Percentiles rank a stretch among this genome's conserved stretches.
Conservation (phyloP, 2,113 vertebrate genomes). For the Lota lota region DNA sequence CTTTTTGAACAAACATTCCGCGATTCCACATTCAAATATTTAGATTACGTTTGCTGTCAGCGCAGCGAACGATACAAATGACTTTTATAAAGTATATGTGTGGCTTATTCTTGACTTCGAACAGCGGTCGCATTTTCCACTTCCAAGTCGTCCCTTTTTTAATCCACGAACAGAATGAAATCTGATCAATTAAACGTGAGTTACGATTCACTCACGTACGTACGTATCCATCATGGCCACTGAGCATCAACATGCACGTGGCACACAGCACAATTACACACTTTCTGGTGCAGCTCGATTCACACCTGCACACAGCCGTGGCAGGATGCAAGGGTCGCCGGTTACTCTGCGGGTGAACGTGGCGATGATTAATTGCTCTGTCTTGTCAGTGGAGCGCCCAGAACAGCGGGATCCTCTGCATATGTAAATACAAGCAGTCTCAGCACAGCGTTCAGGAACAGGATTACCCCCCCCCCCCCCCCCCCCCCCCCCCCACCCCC, state of each 20-base stretch:
- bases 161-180: too few relatives aligned
- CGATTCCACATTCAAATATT: too few relatives aligned
- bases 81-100: slow-evolving; percentile 17
- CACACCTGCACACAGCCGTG: slow-evolving; percentile 87
- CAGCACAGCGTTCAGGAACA: slow-evolving; percentile 76
- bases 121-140: too few relatives aligned
- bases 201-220: background rate
- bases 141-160: too few relatives aligned
- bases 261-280: slow-evolving; percentile 49
- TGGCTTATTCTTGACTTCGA: background rate
- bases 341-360: slow-evolving; percentile 81
- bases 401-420: slow-evolving; percentile 86
- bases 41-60: too few relatives aligned
- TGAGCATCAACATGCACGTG: slow-evolving; percentile 33
- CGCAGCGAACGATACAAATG: too few relatives aligned
- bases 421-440: slow-evolving; percentile 87
- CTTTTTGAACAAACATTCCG: too few relatives aligned
- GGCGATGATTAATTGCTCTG: slow-evolving; percentile 95
- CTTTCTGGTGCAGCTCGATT: slow-evolving; percentile 74
- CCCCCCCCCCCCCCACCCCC: slow-evolving; percentile 77
- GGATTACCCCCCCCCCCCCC: slow-evolving; percentile 81
- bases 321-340: slow-evolving; percentile 80
- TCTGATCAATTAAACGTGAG: slow-evolving; percentile 15
- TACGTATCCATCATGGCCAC: background rate
- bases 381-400: slow-evolving; percentile 79